Conservation (phyloP, 1,140 invertebrate species). For the Potamilus streckersoni region DNA sequence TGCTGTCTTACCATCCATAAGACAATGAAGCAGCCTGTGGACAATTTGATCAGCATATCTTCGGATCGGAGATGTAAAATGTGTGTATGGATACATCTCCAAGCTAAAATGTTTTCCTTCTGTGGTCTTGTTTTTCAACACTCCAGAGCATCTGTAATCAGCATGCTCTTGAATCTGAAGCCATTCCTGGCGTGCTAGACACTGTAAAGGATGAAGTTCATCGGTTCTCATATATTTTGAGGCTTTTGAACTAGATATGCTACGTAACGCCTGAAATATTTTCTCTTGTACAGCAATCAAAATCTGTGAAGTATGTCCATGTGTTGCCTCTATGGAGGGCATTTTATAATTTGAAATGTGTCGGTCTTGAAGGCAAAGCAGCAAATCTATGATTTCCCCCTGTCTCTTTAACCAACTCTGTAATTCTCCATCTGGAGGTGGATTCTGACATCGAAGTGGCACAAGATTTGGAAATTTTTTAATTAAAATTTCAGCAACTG, state of each 20-base stretch:
- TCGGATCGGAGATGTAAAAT: conserved; percentile 93
- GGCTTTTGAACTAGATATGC: conserved; percentile 85
- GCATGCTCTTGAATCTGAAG: conserved; percentile 69
- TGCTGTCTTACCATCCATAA: conserved; percentile 71
- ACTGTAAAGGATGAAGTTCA: conserved; percentile 90
- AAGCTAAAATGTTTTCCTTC: conserved; percentile 29
- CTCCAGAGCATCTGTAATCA: conserved; percentile 70
- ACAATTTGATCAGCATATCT: conserved; percentile 92
- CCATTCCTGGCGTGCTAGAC: conserved; percentile 78
- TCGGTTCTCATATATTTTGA: conserved; percentile 90
- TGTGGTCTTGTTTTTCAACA: conserved; percentile 2
- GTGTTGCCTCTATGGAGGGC: background rate
- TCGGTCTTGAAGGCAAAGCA: conserved; percentile 31
- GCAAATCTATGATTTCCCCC: conserved; percentile 22
- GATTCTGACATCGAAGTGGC: conserved; percentile 40
- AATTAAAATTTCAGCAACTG: conserved; percentile 36
- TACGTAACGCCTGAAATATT: conserved; percentile 9
- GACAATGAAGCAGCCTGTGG: conserved; percentile 78
- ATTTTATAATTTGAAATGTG: conserved; percentile 7
- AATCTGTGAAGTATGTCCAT: conserved; percentile 1
- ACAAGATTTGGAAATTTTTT: conserved; percentile 24
- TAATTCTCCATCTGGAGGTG: conserved; percentile 34
- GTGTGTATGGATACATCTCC: conserved; percentile 33
- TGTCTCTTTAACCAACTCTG: conserved; percentile 35
- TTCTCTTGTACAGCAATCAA: conserved; percentile 15